Evolutionary conservation across 2,888 invertebrate genomes (phyloP), one percentile per base, ranked within the genome.

Genomic region (Priocnemis perturbator): DNA sequence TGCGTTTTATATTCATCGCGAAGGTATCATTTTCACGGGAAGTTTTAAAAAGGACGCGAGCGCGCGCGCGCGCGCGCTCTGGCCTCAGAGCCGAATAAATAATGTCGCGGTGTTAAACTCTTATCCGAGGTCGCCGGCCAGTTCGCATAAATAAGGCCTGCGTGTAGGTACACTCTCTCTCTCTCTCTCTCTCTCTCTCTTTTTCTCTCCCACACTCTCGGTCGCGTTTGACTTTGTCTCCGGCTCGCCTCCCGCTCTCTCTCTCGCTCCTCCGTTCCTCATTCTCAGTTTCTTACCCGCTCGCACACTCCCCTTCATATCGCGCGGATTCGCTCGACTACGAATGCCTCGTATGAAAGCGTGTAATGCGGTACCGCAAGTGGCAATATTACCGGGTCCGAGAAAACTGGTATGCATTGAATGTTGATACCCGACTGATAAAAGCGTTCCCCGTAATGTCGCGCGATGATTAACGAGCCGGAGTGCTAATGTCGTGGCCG

Each of bases 1-100:
- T 83, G 84, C 86, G 87, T 88, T 87, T 88, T 87, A 87, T 87
- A 87, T 86, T 86, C 87, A 85, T 85, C 84, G 79, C 79, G 79
- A 79, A 85, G 86, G 87, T 88, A 88, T 88, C 88, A 88, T 88
- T 88, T 88, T 88, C 88, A 87, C 87, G 79, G 79, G 79, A 81
- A 83, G 78, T 82, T 85, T 84, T 81, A 80, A 83, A 82, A 75
- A 77, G 70, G 71, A 57, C 15, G 57, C n/a, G 37, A 30, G 30
- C 21, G 52, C 21, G 20, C 52, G 58, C 45, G 37, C 67, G 15
- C 59, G 67, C 47, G 47, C 17, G 11, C 47, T 3, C 47, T 11
- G 57, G 2, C 14, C 37, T 37, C n/a, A 17, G 66, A 81, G 82
- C 81, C 81, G 85, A 86, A 87, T 88, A 88, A 88, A 87, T 88